A percentile compares a stretch with the other conserved stretches of the same genome.
phyloP scores from a whole-genome alignment of 2,113 vertebrate species.

The Odontesthes bonariensis region DNA sequence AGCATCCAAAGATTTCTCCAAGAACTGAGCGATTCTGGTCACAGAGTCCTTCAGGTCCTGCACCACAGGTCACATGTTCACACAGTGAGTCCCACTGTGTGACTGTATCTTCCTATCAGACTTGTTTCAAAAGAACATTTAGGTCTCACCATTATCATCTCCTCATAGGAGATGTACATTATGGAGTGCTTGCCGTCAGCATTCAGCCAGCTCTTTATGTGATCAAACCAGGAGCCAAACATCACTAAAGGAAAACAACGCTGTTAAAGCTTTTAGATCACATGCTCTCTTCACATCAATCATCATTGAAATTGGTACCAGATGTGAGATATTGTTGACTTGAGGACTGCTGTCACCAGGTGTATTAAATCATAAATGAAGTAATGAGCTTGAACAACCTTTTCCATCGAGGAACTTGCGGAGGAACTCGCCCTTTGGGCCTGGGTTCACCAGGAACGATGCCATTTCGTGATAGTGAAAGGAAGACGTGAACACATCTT shows the following conservation, averaged over 20 bases:
- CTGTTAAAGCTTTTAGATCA: neutral
- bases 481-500: slow-evolving; percentile 80
- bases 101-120: neutral
- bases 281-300: neutral
- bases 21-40: slow-evolving; percentile 56
- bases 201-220: slow-evolving; percentile 79
- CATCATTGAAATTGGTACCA: neutral
- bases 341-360: neutral
- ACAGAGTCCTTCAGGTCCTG: slow-evolving; percentile 74
- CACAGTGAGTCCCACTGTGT: accelerated
- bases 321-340: neutral
- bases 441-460: slow-evolving; percentile 73
- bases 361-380: neutral
- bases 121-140: neutral
- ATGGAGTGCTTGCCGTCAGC: slow-evolving; percentile 57
- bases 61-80: slow-evolving; percentile 6
- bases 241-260: slow-evolving; percentile 60
- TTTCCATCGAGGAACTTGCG: slow-evolving; percentile 79
- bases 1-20: slow-evolving; percentile 65
- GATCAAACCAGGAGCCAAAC: slow-evolving; percentile 83
- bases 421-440: slow-evolving; percentile 74
- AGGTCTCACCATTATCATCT: slow-evolving; percentile 57
- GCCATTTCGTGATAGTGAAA: slow-evolving; percentile 72
- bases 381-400: slow-evolving; percentile 48
- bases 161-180: slow-evolving; percentile 72